Base-by-base conservation (phyloP, 1,140 invertebrate genomes). In the Cyphomyrmex costatus region DNA sequence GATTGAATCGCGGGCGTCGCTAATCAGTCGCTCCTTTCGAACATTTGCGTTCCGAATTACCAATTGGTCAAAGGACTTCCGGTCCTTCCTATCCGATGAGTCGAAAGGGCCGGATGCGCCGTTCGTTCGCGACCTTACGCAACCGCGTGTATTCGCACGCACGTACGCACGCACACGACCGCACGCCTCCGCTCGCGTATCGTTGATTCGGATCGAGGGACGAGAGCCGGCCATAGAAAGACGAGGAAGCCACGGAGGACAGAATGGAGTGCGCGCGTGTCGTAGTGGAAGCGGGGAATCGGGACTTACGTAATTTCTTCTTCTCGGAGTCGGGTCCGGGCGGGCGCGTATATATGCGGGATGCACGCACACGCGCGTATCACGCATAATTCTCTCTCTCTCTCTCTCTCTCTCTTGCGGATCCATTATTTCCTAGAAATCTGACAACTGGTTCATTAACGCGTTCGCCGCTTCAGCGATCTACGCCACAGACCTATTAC, bases 81-180 rank as follows among this genome's bases (percentile, higher is more conserved):
- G 89, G 89, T 86, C 86, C 86, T 90, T 88, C 88, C 80, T 89
- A 74, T 49, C 27, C 73, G 51, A 61, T 46, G 65, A 63, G 60
- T 82, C 87, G 66, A 88, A 90, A 90, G 89, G 83, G 86, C 89
- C 89, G 89, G 89, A 90, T 88, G 78, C 83, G 63, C 61, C 27
- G 60, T 74, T 80, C 63, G 63, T 12, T 66, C 82, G 82, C 83
- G 77, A 65, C 65, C 86, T 90, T 90, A 90, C 78, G 89, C 86
- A 90, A 90, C 30, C 66, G 71, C 33, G 68, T 85, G 88, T 65
- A 83, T 85, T 87, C n/a, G 80, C 79, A 88, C 88, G 80, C 61
- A 76, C 84, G 78, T 85, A 86, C n/a, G 80, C 79, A 88, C 88
- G 80, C 61, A 76, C 84, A 85, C 87, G 73, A 19, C 61, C 61